phyloP scores from a whole-genome alignment of 1,140 invertebrate species.

The Microplitis demolitor region DNA sequence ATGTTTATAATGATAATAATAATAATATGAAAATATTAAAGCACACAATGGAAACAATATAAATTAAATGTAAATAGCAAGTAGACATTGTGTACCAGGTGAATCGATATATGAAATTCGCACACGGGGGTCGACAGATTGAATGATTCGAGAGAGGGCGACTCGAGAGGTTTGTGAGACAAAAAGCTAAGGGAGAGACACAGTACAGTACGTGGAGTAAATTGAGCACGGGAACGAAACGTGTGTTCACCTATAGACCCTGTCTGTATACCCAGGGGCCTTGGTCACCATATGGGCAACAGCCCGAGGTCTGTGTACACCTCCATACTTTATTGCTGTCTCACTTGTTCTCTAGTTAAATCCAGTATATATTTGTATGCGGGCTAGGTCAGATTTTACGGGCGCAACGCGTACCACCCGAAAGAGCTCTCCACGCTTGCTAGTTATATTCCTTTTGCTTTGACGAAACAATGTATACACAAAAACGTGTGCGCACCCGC shows the following conservation, averaged over 20 bases:
- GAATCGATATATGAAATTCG: conserved; percentile 11
- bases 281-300: conserved; percentile 59
- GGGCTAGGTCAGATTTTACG: conserved; percentile 55
- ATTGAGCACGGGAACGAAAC: conserved; percentile 23
- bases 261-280: conserved; percentile 31
- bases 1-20: not conserved
- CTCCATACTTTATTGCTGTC: conserved; percentile 35
- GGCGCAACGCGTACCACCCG: conserved; percentile 23
- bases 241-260: conserved; percentile 49
- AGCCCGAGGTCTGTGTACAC: conserved; percentile 50
- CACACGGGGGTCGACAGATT: conserved; percentile 27
- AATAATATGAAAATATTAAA: not conserved
- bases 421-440: conserved; percentile 16
- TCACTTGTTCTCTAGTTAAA: not conserved
- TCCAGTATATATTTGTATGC: conserved; percentile 37
- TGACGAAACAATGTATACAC: conserved; percentile 23
- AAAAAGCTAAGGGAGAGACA: conserved; percentile 23
- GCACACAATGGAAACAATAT: not conserved
- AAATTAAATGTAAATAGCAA: not conserved
- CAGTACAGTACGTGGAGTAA: conserved; percentile 17
- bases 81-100: not conserved
- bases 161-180: conserved; percentile 12
- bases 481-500: conserved; percentile 12
- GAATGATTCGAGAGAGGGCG: conserved; percentile 7
- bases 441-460: not conserved